phyloP scores from a whole-genome alignment of 2,113 vertebrate genomes.

The Myotis brandtii region DNA sequence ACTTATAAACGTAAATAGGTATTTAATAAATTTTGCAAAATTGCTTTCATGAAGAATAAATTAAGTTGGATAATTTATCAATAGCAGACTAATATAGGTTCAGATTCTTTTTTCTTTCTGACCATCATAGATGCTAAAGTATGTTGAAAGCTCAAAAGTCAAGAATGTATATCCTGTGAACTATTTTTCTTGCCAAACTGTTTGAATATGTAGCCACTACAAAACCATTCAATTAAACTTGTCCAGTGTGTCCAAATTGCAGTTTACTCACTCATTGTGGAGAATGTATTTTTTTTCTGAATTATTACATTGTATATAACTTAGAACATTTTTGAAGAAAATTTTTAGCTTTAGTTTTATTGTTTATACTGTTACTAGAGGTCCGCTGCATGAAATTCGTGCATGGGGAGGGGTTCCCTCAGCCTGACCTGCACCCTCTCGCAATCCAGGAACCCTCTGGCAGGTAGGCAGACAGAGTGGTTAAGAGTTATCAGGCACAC shows the following conservation, averaged over 20 bases:
- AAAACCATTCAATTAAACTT: neutral
- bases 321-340: neutral
- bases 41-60: slow-evolving; percentile 20
- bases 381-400: too few relatives aligned
- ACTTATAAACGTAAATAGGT: slow-evolving; percentile 61
- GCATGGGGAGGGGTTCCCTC: too few relatives aligned
- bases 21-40: slow-evolving; percentile 29
- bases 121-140: slow-evolving; percentile 18
- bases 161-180: slow-evolving; percentile 38
- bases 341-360: neutral
- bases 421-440: too few relatives aligned
- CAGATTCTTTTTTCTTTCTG: slow-evolving; percentile 14
- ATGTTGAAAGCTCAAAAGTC: neutral
- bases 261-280: neutral
- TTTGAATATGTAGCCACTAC: slow-evolving; percentile 6
- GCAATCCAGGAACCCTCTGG: too few relatives aligned
- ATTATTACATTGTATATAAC: neutral
- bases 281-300: neutral
- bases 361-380: neutral
- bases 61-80: neutral
- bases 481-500: too few relatives aligned
- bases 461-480: too few relatives aligned
- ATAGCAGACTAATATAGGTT: neutral
- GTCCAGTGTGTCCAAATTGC: neutral
- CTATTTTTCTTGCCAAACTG: neutral